Conservation (phyloP, 2,888 invertebrate genomes). For the Apodemia mormo region DNA sequence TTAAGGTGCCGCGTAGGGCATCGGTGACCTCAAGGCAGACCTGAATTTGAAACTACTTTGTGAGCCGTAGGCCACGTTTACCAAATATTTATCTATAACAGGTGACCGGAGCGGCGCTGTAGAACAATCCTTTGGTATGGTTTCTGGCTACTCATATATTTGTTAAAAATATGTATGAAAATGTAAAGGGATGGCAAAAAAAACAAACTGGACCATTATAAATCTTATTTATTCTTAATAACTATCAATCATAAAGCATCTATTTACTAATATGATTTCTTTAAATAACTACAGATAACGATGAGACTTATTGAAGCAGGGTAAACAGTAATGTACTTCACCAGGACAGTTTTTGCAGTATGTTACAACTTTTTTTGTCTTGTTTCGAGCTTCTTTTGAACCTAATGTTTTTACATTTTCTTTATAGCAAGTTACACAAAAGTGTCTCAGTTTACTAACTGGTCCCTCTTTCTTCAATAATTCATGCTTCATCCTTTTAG, state of each 20-base stretch:
- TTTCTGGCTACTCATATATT: background rate
- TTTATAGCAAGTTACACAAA: slow-evolving; percentile 43
- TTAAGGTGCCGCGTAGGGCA: background rate
- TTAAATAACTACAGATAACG: too few relatives aligned
- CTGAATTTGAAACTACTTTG: background rate
- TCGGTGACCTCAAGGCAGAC: background rate
- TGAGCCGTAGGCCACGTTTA: slow-evolving; percentile 1
- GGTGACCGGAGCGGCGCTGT: slow-evolving; percentile 7
- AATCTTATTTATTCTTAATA: too few relatives aligned
- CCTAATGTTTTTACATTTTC: slow-evolving; percentile 39
- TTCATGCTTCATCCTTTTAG: slow-evolving; percentile 40
- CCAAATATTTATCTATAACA: background rate
- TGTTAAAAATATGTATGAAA: background rate
- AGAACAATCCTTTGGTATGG: background rate
- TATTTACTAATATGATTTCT: too few relatives aligned
- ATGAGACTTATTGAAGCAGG: too few relatives aligned
- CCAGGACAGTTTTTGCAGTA: background rate
- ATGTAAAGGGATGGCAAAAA: background rate
- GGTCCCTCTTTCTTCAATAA: slow-evolving; percentile 40
- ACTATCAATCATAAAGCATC: too few relatives aligned
- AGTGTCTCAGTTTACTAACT: slow-evolving; percentile 41
- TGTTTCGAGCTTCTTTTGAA: slow-evolving; percentile 42
- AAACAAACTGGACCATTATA: too few relatives aligned
- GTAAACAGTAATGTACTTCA: too few relatives aligned
- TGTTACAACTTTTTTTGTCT: slow-evolving; percentile 40